Base-by-base conservation (phyloP, 2,113 vertebrate species). In the Dendropsophus ebraccatus region DNA sequence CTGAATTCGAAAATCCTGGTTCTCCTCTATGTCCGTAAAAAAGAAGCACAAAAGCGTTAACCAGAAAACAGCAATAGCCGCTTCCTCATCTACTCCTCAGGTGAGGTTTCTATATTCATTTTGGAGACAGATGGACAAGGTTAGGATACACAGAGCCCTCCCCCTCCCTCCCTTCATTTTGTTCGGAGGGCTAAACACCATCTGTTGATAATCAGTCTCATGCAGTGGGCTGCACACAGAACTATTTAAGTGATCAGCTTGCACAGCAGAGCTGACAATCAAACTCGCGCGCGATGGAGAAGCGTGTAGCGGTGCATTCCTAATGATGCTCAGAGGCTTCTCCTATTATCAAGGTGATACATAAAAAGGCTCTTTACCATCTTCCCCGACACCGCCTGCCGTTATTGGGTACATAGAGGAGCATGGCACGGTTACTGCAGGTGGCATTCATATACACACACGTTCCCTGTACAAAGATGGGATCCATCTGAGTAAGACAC, bases 131-230 rank as follows among this genome's bases (percentile, higher is more conserved):
- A 85, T 79, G 84, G 30, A 65, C 60, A 85, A 79, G 60, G 58
- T 85, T 79, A 77, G 58, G 41, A 76, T 75, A 77, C 23, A 52
- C 67, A 41, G 10, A 49, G 30, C 32, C 41, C 49, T 54, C 58
- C 37, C 49, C 9, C 70, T 60, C 83, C 56, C 73, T 65, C 54
- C 73, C 58, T 77, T 32, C 56, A 30, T 60, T 74, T 77, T 77
- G 83, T 85, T 67, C 56, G 25, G 35, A 79, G 75, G 84, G 75
- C 75, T 85, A 67, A 69, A 79, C 49, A 56, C 74, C 84, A 85
- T 85, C 84, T 85, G 84, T 56, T 85, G 84, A 78, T 80, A 69
- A 78, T 67, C 74, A 70, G 75, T 69, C 62, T 37, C 60, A 85
- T 77, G 72, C 54, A 47, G 82, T 19, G 82, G 73, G 58, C 60